A percentile compares a stretch with the other conserved stretches of the same genome.
Conservation (phyloP, 1,140 invertebrate genomes). For the Drosophila navojoa region DNA sequence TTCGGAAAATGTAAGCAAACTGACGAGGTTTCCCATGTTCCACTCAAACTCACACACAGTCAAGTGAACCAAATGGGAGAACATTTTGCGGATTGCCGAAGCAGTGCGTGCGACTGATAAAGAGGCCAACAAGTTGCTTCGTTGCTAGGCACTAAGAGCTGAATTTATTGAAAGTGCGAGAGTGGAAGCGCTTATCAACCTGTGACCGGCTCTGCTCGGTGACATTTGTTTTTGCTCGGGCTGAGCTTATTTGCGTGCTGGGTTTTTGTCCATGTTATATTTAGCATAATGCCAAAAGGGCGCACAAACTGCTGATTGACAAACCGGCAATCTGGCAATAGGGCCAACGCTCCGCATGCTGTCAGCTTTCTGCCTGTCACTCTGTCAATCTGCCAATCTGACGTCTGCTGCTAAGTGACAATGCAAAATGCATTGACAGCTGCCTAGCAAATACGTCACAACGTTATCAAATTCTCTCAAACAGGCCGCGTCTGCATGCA, state of each 20-base stretch:
- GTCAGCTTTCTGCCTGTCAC: not conserved
- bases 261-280: slow-evolving; percentile 39
- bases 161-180: not conserved
- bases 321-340: slow-evolving; percentile 27
- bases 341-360: slow-evolving; percentile 1
- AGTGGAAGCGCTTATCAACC: slow-evolving; percentile 29
- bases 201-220: slow-evolving; percentile 25
- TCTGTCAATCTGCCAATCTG: slow-evolving; percentile 18
- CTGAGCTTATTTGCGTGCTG: slow-evolving; percentile 31
- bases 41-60: not conserved
- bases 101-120: slow-evolving; percentile 4
- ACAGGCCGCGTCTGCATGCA: not conserved
- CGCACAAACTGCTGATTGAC: slow-evolving; percentile 31
- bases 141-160: slow-evolving; percentile 17
- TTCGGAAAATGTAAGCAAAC: not conserved
- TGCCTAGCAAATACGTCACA: slow-evolving; percentile 12
- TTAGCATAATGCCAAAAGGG: slow-evolving; percentile 52
- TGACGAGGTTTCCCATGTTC: not conserved
- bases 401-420: slow-evolving; percentile 44
- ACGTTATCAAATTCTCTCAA: slow-evolving; percentile 20
- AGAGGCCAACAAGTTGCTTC: not conserved
- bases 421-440: slow-evolving; percentile 63
- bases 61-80: not conserved
- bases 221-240: slow-evolving; percentile 34
- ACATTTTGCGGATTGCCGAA: not conserved